Conservation (phyloP, 2,888 invertebrate species). For the Rhamnusium bicolor region DNA sequence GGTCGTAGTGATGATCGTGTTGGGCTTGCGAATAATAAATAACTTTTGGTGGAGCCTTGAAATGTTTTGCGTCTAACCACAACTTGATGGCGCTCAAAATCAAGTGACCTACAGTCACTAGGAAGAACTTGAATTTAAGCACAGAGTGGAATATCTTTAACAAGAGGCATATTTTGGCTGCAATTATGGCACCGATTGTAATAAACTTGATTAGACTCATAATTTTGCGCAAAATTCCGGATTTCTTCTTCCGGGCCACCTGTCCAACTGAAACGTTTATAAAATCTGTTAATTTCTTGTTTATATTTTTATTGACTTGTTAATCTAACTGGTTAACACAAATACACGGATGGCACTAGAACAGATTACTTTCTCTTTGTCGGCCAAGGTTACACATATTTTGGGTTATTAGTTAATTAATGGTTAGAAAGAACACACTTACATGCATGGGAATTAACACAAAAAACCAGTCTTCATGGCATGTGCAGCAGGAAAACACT, state of each 20-base stretch:
- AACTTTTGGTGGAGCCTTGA: slow-evolving; percentile 80
- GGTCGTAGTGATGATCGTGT: slow-evolving; percentile 75
- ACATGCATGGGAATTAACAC: neutral
- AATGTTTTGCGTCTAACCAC: slow-evolving; percentile 83
- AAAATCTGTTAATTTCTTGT: neutral
- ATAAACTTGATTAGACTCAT: slow-evolving; percentile 79
- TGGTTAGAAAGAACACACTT: neutral
- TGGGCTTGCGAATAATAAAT: slow-evolving; percentile 88
- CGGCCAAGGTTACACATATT: neutral
- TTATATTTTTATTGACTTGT: neutral
- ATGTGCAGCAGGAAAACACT: neutral
- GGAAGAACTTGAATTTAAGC: slow-evolving; percentile 84
- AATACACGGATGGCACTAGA: neutral
- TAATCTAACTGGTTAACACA: slow-evolving; percentile 9
- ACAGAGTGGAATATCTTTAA: slow-evolving; percentile 82
- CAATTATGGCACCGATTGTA: slow-evolving; percentile 78
- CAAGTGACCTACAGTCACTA: slow-evolving; percentile 80
- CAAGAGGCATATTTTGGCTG: slow-evolving; percentile 81
- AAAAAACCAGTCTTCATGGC: neutral
- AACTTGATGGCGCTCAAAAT: slow-evolving; percentile 81
- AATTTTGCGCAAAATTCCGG: slow-evolving; percentile 80
- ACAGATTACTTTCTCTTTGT: neutral
- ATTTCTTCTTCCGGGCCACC: slow-evolving; percentile 72
- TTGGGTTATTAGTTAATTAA: slow-evolving; percentile 1
- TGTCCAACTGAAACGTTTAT: slow-evolving; percentile 1